A percentile compares a stretch with the other conserved stretches of the same genome.
These are phyloP conservation scores for Staurois parvus DNA, from an alignment of 2,797 vertebrate species.

Conservation along the genomic window DNA sequence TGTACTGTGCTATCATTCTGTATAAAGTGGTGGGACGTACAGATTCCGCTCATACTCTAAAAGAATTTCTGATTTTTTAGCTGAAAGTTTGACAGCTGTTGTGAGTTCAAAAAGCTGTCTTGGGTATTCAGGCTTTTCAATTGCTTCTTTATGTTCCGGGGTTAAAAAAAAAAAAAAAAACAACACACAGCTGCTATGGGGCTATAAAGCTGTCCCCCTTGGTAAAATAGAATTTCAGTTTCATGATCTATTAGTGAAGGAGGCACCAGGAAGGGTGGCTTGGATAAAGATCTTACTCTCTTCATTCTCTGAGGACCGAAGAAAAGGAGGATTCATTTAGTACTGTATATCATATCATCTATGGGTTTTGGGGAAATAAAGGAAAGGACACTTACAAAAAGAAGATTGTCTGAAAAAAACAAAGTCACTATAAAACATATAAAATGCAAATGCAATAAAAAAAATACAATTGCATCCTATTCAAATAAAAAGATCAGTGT, in stretches of 20 bases:
- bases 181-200: conserved; percentile 32
- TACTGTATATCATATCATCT: neutral
- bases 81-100: conserved; percentile 42
- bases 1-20: neutral
- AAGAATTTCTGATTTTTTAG: conserved; percentile 40
- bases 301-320: conserved; percentile 8
- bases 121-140: conserved; percentile 27
- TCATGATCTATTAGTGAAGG: conserved; percentile 36
- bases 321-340: conserved; percentile 1
- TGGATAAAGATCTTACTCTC: conserved; percentile 17
- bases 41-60: neutral
- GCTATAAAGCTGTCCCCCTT: conserved; percentile 48
- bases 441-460: neutral
- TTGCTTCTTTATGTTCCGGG: conserved; percentile 42
- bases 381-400: neutral
- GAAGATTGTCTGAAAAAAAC: neutral
- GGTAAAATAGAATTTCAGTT: conserved; percentile 43
- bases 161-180: conserved; percentile 12
- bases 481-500: neutral
- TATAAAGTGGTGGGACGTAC: conserved; percentile 13
- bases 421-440: neutral
- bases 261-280: conserved; percentile 18
- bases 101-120: neutral
- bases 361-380: neutral
- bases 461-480: too few species aligned